phyloP scores from a whole-genome alignment of 2,113 vertebrate species.

The Archocentrus centrarchus region DNA sequence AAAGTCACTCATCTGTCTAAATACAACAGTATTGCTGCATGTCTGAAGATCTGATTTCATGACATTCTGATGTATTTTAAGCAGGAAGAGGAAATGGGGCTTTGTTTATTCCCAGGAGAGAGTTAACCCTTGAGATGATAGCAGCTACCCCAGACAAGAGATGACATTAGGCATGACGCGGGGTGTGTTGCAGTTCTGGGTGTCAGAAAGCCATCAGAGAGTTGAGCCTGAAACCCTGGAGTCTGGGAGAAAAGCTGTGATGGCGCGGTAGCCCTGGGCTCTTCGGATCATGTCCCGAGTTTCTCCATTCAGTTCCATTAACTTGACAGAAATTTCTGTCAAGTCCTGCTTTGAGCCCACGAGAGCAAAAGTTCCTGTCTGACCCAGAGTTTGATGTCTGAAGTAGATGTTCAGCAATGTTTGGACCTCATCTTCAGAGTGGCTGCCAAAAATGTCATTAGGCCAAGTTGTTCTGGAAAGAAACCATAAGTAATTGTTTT shows the following conservation, averaged over 20 bases:
- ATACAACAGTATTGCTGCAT: slow-evolving; percentile 84
- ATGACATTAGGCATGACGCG: slow-evolving; percentile 26
- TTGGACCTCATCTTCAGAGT: slow-evolving; percentile 92
- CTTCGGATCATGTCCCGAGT: slow-evolving; percentile 93
- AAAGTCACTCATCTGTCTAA: slow-evolving; percentile 70
- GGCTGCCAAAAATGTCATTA: slow-evolving; percentile 94
- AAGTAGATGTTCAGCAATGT: slow-evolving; percentile 97
- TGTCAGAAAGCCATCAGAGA: slow-evolving; percentile 85
- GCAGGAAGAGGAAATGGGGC: slow-evolving; percentile 78
- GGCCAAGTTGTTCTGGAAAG: slow-evolving; percentile 90
- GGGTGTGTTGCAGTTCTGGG: slow-evolving; percentile 3
- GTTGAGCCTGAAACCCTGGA: slow-evolving; percentile 90
- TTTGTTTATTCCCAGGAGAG: slow-evolving; percentile 81
- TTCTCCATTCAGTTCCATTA: slow-evolving; percentile 94
- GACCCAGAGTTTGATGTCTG: slow-evolving; percentile 95
- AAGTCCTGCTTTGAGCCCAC: slow-evolving; percentile 96
- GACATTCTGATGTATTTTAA: slow-evolving; percentile 76
- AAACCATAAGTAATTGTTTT: background rate
- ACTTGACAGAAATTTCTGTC: slow-evolving; percentile 89
- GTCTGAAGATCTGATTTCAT: slow-evolving; percentile 73
- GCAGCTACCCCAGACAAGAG: slow-evolving; percentile 83
- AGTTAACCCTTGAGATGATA: slow-evolving; percentile 76
- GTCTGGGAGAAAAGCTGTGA: slow-evolving; percentile 92
- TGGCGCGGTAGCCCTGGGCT: slow-evolving; percentile 89
- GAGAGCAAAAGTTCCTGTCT: slow-evolving; percentile 93